These are phyloP conservation scores for Machimus rusticus DNA, from an alignment of 2,888 invertebrate species.

Conservation along the genomic window DNA sequence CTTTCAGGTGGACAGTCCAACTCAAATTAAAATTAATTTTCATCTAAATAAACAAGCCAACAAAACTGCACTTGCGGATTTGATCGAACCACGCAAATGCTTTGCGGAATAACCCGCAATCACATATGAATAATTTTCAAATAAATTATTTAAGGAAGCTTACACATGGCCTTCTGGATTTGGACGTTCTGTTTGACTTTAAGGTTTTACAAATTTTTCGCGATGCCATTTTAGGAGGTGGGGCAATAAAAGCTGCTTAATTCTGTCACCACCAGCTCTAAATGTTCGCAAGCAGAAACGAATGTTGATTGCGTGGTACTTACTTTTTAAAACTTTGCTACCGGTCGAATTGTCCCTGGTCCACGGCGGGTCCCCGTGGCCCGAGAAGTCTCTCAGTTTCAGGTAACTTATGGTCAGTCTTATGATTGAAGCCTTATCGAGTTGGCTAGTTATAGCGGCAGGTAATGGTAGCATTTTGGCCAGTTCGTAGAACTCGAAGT, in stretches of 20 bases:
- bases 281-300: neutral
- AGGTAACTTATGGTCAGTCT: slow-evolving; percentile 95
- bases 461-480: slow-evolving; percentile 93
- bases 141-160: neutral
- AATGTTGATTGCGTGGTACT: slow-evolving; percentile 55
- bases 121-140: neutral
- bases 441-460: slow-evolving; percentile 90
- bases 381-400: slow-evolving; percentile 92
- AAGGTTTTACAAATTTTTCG: neutral
- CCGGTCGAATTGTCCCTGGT: slow-evolving; percentile 80
- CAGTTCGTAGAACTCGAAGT: slow-evolving; percentile 95
- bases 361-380: slow-evolving; percentile 97
- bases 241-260: neutral
- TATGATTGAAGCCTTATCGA: slow-evolving; percentile 96
- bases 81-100: neutral
- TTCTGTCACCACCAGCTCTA: neutral
- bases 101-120: neutral
- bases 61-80: neutral
- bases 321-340: slow-evolving; percentile 84
- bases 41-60: neutral
- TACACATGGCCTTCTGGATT: neutral
- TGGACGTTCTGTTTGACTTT: neutral
- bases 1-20: neutral
- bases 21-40: neutral
- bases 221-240: neutral